Evolutionary conservation across 2,797 vertebrate species (phyloP).

Genomic region (Rhinella marina): DNA sequence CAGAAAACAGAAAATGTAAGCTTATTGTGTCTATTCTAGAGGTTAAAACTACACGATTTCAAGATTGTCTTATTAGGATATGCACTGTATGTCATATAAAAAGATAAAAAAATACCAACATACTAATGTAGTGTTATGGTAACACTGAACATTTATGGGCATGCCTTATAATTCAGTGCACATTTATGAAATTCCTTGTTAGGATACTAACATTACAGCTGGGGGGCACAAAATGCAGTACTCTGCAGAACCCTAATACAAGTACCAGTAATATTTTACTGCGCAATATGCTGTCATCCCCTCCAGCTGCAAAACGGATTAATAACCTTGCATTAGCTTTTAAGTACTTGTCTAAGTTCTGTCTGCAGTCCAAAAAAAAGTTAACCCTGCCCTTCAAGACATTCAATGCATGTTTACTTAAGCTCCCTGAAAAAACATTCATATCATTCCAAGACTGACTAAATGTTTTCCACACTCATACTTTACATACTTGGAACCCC

Average conservation of each 20-base stretch:
- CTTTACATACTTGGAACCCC: slow-evolving; percentile 77
- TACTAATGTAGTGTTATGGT: background rate
- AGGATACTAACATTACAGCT: background rate
- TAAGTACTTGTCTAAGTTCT: slow-evolving; percentile 74
- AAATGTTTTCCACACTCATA: slow-evolving; percentile 84
- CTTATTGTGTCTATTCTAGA: no score
- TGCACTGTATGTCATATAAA: no score
- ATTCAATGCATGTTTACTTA: slow-evolving; percentile 81
- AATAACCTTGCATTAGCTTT: slow-evolving; percentile 71
- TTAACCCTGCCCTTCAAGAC: slow-evolving; percentile 75
- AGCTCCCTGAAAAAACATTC: slow-evolving; percentile 86
- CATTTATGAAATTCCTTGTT: background rate
- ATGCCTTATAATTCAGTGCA: background rate
- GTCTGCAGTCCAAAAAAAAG: slow-evolving; percentile 75
- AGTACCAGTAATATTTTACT: slow-evolving; percentile 5
- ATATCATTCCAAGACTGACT: slow-evolving; percentile 86
- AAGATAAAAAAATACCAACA: no score
- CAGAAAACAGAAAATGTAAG: no score
- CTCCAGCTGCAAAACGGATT: slow-evolving; percentile 63
- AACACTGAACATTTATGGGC: background rate
- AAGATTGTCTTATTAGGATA: no score
- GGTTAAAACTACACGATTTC: no score
- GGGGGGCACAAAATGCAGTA: background rate
- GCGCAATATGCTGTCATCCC: slow-evolving; percentile 25
- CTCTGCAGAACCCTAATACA: background rate